phyloP scores from a whole-genome alignment of 1,140 invertebrate species.

The Apis florea region DNA sequence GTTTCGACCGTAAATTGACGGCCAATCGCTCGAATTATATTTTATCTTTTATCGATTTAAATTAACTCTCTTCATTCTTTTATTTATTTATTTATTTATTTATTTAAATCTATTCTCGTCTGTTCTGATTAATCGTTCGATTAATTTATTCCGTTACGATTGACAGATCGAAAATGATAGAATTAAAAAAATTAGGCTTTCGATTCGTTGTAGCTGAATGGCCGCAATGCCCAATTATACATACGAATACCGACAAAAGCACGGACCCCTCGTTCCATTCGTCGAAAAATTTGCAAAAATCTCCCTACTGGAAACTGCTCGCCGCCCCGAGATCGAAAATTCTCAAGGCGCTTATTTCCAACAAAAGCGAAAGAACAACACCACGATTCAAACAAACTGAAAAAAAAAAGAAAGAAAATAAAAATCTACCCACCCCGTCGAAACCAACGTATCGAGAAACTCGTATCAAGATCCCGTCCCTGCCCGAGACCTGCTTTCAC shows the following conservation, averaged over 20 bases:
- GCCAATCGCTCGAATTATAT: background rate
- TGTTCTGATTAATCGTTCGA: too few species aligned
- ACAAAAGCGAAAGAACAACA: background rate
- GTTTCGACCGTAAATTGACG: background rate
- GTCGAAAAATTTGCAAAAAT: background rate
- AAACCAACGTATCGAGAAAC: background rate
- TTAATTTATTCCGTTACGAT: too few species aligned
- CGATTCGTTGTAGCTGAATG: background rate
- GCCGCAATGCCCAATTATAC: background rate
- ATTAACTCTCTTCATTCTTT: too few species aligned
- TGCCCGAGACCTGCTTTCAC: slow-evolving; percentile 53
- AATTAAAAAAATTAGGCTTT: too few species aligned
- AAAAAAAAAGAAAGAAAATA: too few species aligned
- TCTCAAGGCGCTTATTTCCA: background rate
- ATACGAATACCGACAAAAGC: too few species aligned
- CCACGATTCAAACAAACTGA: background rate
- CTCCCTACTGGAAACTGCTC: background rate
- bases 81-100: too few species aligned
- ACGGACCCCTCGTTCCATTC: background rate
- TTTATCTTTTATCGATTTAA: background rate
- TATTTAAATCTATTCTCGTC: too few species aligned
- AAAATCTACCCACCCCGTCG: background rate
- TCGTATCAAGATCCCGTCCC: slow-evolving; percentile 14
- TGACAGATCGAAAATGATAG: too few species aligned
- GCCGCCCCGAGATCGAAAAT: background rate